Evolutionary conservation across 2,797 vertebrate genomes (phyloP), one percentile per base, ranked within the genome.

Genomic region (Megaceryle alcyon): DNA sequence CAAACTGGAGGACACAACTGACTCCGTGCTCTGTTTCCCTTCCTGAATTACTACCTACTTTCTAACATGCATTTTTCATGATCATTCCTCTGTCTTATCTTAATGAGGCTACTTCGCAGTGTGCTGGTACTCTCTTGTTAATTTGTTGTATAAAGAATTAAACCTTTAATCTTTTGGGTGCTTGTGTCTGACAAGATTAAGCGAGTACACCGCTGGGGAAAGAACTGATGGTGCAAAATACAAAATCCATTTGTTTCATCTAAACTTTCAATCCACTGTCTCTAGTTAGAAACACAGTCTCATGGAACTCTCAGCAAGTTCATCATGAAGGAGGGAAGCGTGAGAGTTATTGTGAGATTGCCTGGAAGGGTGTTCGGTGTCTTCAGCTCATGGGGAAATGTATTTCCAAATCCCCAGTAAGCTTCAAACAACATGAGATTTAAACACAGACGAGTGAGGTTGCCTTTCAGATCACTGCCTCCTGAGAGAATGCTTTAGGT

Each of bases 151-250:
- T 8, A 28, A 51, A 66, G 79, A 94, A 88, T 83, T 66, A 82
- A 94, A 82, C 33, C 18, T 57, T 85, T 77, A 16, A 76, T 91
- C 85, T 90, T 72, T n/a, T 12, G 28, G 56, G 35, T 73, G 68
- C 75, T 85, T 46, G 39, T 73, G 78, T 76, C 76, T 82, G 82
- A 82, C 82, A 94, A 90, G 64, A 85, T 60, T 82, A 65, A 86
- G 39, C 51, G 19, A 53, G 54, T 37, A 12, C n/a, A 56, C 69
- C 63, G 82, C 4, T 2, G 2, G 53, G 76, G 23, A 43, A 35
- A 80, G n/a, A 85, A 85, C 3, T 6, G 53, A 60, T 12, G 56
- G 56, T 60, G 51, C 29, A 23, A 64, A 88, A 94, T 9, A 29
- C 33, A 61, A 82, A 89, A 91, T 22, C 1, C 1, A 49, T 85